phyloP scores from a whole-genome alignment of 2,113 vertebrate genomes.

The Nibea coibor region DNA sequence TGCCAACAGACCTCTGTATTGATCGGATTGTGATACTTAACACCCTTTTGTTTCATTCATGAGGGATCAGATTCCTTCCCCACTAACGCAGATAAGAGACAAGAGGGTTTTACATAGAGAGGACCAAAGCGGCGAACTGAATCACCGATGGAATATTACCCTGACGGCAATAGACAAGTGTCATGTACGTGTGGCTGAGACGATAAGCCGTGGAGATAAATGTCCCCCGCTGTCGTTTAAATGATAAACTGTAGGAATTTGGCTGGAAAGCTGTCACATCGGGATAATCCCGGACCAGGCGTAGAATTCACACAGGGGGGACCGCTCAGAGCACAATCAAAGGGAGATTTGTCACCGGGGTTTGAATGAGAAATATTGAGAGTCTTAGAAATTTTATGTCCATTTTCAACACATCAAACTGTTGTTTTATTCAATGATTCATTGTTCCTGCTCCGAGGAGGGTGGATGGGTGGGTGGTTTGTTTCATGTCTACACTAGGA shows the following conservation, averaged over 20 bases:
- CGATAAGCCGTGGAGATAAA: conserved; percentile 77
- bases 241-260: conserved; percentile 79
- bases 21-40: conserved; percentile 61
- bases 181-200: conserved; percentile 57
- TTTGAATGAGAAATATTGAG: conserved; percentile 66
- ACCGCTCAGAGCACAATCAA: conserved; percentile 54
- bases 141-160: conserved; percentile 64
- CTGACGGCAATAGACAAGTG: conserved; percentile 71
- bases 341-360: conserved; percentile 59
- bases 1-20: conserved; percentile 61
- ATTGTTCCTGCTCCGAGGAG: conserved; percentile 5
- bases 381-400: conserved; percentile 63
- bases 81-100: conserved; percentile 58
- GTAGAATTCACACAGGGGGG: conserved; percentile 54
- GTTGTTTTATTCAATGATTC: conserved; percentile 53
- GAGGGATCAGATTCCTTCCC: conserved; percentile 59
- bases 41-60: conserved; percentile 77
- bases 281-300: conserved; percentile 72
- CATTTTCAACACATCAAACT: conserved; percentile 45
- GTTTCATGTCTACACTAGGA: conserved; percentile 17
- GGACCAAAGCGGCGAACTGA: conserved; percentile 57
- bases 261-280: conserved; percentile 70
- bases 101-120: conserved; percentile 57
- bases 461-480: conserved; percentile 18
- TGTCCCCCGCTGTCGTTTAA: conserved; percentile 75